A percentile compares a stretch with the other conserved stretches of the same genome.
Conservation (phyloP, 2,888 invertebrate species). For the Tillus elongatus region DNA sequence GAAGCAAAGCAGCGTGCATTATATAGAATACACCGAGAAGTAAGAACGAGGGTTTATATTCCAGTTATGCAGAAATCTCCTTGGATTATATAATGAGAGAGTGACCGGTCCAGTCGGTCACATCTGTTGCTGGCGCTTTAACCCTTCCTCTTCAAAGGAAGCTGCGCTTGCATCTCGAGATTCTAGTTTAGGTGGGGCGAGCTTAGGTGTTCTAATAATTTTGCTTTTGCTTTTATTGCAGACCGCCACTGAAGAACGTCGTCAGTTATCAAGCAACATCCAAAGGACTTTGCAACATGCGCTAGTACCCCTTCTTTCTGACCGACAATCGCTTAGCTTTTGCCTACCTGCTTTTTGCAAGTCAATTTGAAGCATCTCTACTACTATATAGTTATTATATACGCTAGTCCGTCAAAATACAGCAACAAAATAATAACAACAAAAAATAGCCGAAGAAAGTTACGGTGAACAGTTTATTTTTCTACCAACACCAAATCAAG, state of each 20-base stretch:
- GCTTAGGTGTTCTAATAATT: conserved; percentile 11
- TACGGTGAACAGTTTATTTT: conserved; percentile 28
- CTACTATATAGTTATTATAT: too few species aligned
- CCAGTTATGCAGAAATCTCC: conserved; percentile 16
- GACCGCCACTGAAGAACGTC: conserved; percentile 28
- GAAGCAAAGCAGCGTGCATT: too few species aligned
- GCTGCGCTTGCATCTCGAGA: conserved; percentile 10
- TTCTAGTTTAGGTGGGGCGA: conserved; percentile 2
- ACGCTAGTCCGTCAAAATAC: conserved; percentile 11
- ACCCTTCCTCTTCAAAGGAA: conserved; percentile 16
- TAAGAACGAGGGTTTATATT: too few species aligned
- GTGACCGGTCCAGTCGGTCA: conserved; percentile 21
- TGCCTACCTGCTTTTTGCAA: conserved; percentile 40
- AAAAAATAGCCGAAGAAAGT: conserved; percentile 11
- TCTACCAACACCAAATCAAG: conserved; percentile 15
- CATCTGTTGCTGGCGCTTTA: conserved; percentile 18
- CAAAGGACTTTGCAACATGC: conserved; percentile 38
- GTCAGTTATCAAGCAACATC: conserved; percentile 29
- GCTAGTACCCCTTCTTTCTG: conserved; percentile 34
- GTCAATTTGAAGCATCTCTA: conserved; percentile 15
- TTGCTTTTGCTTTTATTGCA: conserved; percentile 31
- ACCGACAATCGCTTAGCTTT: conserved; percentile 41
- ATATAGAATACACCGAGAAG: too few species aligned
- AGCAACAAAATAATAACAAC: conserved; percentile 17
- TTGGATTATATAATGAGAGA: conserved; percentile 13